Evolutionary conservation across 2,113 vertebrate genomes (phyloP).

Genomic region (Petromus typicus): DNA sequence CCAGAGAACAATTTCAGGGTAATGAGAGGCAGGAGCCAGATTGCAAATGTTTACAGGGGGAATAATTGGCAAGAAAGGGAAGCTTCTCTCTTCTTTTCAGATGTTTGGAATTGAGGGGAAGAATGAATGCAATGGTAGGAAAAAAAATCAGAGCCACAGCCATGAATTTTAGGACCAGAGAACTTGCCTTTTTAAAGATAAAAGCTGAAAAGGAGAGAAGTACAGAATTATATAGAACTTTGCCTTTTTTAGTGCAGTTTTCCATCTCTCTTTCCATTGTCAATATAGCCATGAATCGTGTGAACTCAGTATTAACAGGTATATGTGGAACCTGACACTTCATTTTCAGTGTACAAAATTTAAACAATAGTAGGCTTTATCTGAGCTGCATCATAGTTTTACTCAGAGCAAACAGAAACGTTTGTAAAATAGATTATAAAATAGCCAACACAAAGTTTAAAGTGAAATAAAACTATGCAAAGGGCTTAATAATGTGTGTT

Average conservation of each 20-base stretch:
- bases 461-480: not conserved
- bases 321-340: not conserved
- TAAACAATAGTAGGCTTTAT: not conserved
- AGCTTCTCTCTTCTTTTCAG: not conserved
- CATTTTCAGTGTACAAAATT: not conserved
- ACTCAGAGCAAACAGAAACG: not conserved
- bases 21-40: conserved; percentile 50
- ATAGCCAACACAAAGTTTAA: not conserved
- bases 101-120: not conserved
- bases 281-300: not conserved
- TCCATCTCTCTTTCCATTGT: not conserved
- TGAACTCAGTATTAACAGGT: not conserved
- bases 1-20: conserved; percentile 34
- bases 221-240: not conserved
- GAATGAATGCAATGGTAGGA: not conserved
- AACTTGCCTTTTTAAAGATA: not conserved
- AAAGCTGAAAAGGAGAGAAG: not conserved
- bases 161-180: not conserved
- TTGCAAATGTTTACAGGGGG: conserved; percentile 61
- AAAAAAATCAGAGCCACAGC: not conserved
- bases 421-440: not conserved
- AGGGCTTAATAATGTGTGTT: not conserved
- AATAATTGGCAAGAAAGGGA: not conserved
- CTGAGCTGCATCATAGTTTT: not conserved
- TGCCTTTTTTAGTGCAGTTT: not conserved